These are phyloP conservation scores for Hyperoodon ampullatus DNA, from an alignment of 2,113 vertebrate genomes.

Conservation along the genomic window DNA sequence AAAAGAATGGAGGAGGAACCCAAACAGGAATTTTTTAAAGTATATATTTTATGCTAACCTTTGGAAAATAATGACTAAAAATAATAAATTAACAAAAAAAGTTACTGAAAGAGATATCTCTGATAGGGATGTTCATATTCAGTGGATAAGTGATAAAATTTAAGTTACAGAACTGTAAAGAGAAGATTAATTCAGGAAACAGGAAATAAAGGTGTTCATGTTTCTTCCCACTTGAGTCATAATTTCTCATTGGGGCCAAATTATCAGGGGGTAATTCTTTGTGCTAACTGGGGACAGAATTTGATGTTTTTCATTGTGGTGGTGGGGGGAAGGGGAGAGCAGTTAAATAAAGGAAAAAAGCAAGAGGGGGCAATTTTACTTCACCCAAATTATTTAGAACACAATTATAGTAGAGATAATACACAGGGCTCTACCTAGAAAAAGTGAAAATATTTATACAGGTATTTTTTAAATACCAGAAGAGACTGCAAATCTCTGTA, in stretches of 20 bases:
- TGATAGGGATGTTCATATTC: neutral
- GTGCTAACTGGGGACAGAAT: neutral
- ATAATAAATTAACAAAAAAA: neutral
- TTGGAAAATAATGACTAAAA: neutral
- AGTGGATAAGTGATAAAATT: neutral
- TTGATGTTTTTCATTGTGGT: neutral
- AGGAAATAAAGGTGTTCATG: neutral
- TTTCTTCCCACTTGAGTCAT: neutral
- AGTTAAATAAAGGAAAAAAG: neutral
- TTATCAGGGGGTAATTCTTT: neutral
- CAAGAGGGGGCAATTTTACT: neutral
- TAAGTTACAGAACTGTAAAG: neutral
- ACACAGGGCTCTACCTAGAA: neutral
- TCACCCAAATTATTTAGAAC: neutral
- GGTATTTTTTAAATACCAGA: neutral
- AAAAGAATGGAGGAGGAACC: neutral
- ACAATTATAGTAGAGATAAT: neutral
- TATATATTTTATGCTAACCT: neutral
- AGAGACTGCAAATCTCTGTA: neutral
- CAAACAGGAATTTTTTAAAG: neutral
- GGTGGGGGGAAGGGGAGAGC: rapidly evolving
- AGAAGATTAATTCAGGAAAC: neutral
- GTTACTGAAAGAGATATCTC: neutral
- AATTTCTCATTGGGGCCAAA: neutral
- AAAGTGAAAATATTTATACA: neutral